Conservation (phyloP, 2,888 invertebrate genomes). For the Phragmatobia fuliginosa region DNA sequence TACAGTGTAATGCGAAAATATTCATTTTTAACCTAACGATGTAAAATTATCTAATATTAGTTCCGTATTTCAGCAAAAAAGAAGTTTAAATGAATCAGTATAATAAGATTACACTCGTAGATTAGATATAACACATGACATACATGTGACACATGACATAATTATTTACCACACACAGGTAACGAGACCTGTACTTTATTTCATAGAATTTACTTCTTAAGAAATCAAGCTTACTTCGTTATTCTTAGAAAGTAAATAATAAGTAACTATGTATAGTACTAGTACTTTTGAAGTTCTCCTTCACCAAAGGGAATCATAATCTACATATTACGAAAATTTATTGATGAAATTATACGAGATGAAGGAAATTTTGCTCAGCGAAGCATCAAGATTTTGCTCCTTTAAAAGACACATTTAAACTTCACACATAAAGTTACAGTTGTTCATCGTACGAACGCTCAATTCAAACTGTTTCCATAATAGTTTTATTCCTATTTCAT, state of each 20-base stretch:
- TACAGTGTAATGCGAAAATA: not conserved
- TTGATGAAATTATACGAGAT: constrained; percentile 25
- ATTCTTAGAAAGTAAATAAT: not conserved
- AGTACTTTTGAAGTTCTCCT: not conserved
- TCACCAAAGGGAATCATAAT: constrained; percentile 18
- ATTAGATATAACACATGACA: no score
- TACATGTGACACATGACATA: no score
- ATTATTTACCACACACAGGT: no score
- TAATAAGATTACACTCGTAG: no score
- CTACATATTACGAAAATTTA: constrained; percentile 18
- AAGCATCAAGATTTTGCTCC: constrained; percentile 58
- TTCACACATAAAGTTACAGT: constrained; percentile 69
- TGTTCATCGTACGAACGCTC: constrained; percentile 67
- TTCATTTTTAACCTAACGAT: not conserved
- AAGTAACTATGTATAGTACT: not conserved
- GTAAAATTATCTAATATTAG: not conserved
- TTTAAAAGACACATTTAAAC: constrained; percentile 57
- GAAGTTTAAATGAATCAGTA: no score
- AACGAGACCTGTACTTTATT: no score
- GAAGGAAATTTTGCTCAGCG: constrained; percentile 34
- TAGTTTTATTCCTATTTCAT: constrained; percentile 77
- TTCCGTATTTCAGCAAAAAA: no score
- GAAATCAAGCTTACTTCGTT: not conserved
- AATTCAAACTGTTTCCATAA: constrained; percentile 75
- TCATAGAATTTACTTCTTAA: not conserved